phyloP scores from a whole-genome alignment of 1,140 invertebrate species.

The Drosophila kepulauana region DNA sequence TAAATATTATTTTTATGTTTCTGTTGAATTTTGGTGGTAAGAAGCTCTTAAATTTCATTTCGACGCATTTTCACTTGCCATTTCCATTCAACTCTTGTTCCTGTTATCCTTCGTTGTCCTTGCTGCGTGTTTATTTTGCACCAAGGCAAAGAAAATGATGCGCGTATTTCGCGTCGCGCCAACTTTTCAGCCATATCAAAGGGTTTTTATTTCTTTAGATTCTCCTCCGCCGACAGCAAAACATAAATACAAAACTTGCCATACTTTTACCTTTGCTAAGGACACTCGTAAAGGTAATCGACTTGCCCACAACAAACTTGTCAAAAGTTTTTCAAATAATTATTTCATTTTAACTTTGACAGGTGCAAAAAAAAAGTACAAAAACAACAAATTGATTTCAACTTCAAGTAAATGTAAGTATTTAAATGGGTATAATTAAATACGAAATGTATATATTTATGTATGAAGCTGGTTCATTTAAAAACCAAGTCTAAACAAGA shows the following conservation, averaged over 20 bases:
- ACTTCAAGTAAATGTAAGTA: neutral
- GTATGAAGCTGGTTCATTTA: too few relatives aligned
- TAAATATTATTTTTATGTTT: constrained; percentile 57
- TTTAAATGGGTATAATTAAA: neutral
- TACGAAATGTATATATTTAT: too few relatives aligned
- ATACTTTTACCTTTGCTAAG: constrained; percentile 11
- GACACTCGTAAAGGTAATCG: neutral
- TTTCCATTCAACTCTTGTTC: neutral
- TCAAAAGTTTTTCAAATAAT: constrained; percentile 6
- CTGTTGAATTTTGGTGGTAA: constrained; percentile 13
- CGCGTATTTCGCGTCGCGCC: constrained; percentile 4
- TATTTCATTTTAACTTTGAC: neutral
- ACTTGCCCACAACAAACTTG: neutral
- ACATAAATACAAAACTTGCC: constrained; percentile 39
- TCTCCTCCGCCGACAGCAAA: constrained; percentile 12
- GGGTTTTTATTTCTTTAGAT: constrained; percentile 36
- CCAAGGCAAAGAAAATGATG: constrained; percentile 26
- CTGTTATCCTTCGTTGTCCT: constrained; percentile 8
- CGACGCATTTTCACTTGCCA: constrained; percentile 14
- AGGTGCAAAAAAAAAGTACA: neutral
- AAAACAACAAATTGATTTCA: neutral
- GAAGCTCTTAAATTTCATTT: constrained; percentile 25
- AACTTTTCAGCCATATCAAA: constrained; percentile 38
- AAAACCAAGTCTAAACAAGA: too few relatives aligned
- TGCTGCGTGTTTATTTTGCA: constrained; percentile 25